Evolutionary conservation across 2,888 invertebrate species (phyloP).

Genomic region (Drosophila engyochracea): DNA sequence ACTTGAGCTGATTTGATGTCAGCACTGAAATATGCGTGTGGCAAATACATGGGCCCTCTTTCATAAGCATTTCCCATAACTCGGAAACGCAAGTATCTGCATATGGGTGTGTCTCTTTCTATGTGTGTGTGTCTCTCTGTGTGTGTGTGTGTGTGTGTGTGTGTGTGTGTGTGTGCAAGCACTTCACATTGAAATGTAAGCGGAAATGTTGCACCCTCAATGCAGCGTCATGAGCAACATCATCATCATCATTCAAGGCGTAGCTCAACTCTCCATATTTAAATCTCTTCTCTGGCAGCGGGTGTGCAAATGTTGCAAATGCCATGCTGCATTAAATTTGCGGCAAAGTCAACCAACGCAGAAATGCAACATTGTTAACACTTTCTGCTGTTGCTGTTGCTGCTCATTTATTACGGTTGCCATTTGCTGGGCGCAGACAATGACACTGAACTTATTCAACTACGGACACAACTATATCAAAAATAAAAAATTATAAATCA

Average conservation of each 20-base stretch:
- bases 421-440: conserved; percentile 34
- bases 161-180: not conserved
- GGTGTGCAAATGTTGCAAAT: conserved; percentile 47
- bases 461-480: not conserved
- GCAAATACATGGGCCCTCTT: conserved; percentile 4
- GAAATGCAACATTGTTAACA: conserved; percentile 12
- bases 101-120: not conserved
- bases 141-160: not conserved
- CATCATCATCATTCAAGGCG: conserved; percentile 20
- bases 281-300: conserved; percentile 5
- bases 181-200: conserved; percentile 18
- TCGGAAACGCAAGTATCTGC: conserved; percentile 5
- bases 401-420: not conserved
- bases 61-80: not conserved
- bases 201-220: conserved; percentile 55
- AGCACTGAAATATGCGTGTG: conserved; percentile 58
- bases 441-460: conserved; percentile 49
- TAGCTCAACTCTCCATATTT: conserved; percentile 30
- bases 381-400: conserved; percentile 2
- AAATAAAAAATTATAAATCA: not conserved
- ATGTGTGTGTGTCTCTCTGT: not conserved
- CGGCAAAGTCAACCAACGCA: conserved; percentile 36
- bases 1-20: conserved; percentile 48
- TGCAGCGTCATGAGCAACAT: conserved; percentile 11
- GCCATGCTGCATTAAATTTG: conserved; percentile 38